Conservation (phyloP, 2,797 vertebrate genomes). For the Tachyglossus aculeatus region DNA sequence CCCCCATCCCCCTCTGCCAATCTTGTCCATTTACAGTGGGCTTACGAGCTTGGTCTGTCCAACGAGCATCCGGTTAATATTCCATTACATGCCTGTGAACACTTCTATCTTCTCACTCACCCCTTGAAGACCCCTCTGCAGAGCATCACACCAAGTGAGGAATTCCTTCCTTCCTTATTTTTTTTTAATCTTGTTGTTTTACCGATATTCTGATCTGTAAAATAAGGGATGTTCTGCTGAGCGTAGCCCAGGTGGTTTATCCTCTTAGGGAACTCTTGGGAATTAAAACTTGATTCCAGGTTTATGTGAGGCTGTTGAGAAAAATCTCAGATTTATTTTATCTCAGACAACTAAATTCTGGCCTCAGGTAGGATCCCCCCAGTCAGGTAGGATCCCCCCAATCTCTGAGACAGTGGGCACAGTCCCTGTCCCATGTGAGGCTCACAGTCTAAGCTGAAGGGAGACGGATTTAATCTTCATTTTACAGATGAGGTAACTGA, state of each 20-base stretch:
- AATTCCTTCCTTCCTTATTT: not conserved
- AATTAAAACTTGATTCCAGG: not conserved
- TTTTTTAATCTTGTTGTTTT: slow-evolving; percentile 18
- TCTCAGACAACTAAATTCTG: too few species aligned
- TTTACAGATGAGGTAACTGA: too few species aligned
- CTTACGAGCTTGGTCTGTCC: slow-evolving; percentile 94
- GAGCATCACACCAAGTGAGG: slow-evolving; percentile 83
- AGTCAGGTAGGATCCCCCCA: too few species aligned
- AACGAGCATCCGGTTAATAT: slow-evolving; percentile 90
- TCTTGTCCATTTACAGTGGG: slow-evolving; percentile 83
- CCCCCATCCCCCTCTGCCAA: not conserved
- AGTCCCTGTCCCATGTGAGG: too few species aligned
- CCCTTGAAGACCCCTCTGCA: slow-evolving; percentile 81
- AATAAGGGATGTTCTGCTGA: not conserved
- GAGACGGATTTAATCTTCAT: too few species aligned
- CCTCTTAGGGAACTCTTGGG: slow-evolving; percentile 17
- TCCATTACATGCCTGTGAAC: slow-evolving; percentile 95
- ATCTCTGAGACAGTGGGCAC: too few species aligned
- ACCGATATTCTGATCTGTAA: slow-evolving; percentile 21
- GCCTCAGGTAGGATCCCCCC: too few species aligned
- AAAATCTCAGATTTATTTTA: too few species aligned
- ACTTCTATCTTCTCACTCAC: slow-evolving; percentile 97
- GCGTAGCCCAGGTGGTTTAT: not conserved
- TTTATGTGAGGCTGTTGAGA: not conserved
- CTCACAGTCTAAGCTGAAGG: too few species aligned